Evolutionary conservation across 2,888 invertebrate genomes (phyloP).

Genomic region (Craniophora ligustri): DNA sequence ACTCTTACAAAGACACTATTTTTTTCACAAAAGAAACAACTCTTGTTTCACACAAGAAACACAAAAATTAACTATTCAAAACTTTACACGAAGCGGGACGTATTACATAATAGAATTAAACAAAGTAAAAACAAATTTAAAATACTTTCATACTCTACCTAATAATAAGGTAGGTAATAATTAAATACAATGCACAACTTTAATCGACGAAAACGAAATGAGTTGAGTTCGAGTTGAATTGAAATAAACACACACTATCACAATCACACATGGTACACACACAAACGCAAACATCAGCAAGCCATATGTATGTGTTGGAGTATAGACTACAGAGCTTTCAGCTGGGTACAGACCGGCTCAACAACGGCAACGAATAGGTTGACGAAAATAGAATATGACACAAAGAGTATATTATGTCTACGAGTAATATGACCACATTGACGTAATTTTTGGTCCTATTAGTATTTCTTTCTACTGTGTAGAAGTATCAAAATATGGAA

Average conservation of each 20-base stretch:
- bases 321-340: no score
- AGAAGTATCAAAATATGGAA: no score
- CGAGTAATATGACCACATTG: no score
- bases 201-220: constrained; percentile 42
- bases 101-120: constrained; percentile 35
- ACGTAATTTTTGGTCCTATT: no score
- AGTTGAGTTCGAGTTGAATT: constrained; percentile 52
- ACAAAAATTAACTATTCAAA: constrained; percentile 30
- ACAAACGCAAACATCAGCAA: constrained; percentile 6
- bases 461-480: no score
- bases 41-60: constrained; percentile 41
- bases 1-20: no score
- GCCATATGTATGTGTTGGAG: no score
- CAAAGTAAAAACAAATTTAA: constrained; percentile 23
- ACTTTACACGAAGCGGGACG: constrained; percentile 35
- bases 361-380: no score
- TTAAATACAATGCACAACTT: constrained; percentile 29
- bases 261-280: constrained; percentile 2
- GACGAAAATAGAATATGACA: no score
- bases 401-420: no score
- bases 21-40: constrained; percentile 45
- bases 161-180: constrained; percentile 27
- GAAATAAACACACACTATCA: constrained; percentile 20
- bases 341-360: no score
- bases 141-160: constrained; percentile 21